phyloP scores from a whole-genome alignment of 2,888 invertebrate genomes.

The Diabrotica balteata region DNA sequence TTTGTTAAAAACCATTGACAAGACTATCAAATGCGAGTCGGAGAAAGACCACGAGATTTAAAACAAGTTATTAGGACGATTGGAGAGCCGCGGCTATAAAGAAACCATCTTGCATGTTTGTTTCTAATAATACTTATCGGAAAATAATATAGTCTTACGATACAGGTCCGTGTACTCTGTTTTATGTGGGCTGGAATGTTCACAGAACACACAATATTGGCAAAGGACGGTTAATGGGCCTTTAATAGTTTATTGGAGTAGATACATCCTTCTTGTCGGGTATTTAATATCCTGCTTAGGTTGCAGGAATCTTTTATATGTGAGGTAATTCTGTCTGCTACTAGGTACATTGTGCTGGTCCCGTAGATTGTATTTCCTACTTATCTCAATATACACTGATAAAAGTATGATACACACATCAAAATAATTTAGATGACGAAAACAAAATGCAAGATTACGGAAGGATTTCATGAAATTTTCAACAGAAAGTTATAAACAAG shows the following conservation, averaged over 20 bases:
- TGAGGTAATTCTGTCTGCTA: too few species aligned
- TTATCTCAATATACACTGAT: too few species aligned
- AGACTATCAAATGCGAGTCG: conserved; percentile 30
- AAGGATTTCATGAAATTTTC: too few species aligned
- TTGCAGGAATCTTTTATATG: too few species aligned
- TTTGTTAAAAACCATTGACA: neutral
- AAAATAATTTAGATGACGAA: too few species aligned
- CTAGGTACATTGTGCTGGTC: too few species aligned
- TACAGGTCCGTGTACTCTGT: conserved; percentile 24
- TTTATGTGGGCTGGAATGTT: conserved; percentile 11
- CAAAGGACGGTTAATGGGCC: conserved; percentile 2
- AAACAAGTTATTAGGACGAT: conserved; percentile 54
- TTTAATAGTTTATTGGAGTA: conserved; percentile 1
- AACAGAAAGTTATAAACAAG: too few species aligned
- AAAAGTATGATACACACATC: neutral
- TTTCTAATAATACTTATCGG: conserved; percentile 43
- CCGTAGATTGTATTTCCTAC: too few species aligned
- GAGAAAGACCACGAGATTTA: conserved; percentile 43
- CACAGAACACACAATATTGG: conserved; percentile 1
- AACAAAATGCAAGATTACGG: too few species aligned
- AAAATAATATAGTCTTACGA: conserved; percentile 34
- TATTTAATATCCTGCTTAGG: too few species aligned
- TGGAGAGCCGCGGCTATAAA: conserved; percentile 49
- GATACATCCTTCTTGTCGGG: too few species aligned
- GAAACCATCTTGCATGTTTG: conserved; percentile 43